Evolutionary conservation across 1,140 invertebrate genomes (phyloP).

Genomic region (Neodiprion pinetum): DNA sequence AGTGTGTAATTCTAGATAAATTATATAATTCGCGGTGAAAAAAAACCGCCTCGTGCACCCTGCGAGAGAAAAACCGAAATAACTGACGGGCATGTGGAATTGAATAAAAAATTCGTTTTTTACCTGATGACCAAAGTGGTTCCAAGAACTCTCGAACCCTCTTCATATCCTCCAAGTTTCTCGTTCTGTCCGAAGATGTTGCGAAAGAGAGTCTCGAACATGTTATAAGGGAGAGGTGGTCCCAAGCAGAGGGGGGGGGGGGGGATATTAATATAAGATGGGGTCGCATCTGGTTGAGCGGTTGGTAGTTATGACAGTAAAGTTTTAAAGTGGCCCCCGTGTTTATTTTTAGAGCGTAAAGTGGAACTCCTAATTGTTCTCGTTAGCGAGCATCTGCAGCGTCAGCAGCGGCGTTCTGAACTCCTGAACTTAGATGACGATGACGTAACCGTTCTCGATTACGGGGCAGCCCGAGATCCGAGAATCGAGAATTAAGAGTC

Average conservation of each 20-base stretch:
- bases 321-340: constrained; percentile 51
- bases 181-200: no score
- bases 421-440: constrained; percentile 54
- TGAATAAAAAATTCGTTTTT: no score
- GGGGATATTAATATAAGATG: constrained; percentile 31
- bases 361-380: constrained; percentile 62
- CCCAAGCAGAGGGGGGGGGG: constrained; percentile 9
- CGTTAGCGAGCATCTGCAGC: constrained; percentile 58
- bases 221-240: not conserved
- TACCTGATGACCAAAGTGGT: not conserved
- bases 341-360: constrained; percentile 60
- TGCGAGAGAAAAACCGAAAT: no score
- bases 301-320: constrained; percentile 52
- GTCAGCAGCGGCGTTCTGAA: constrained; percentile 41
- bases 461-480: constrained; percentile 38
- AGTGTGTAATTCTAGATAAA: no score
- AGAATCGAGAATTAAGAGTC: not conserved
- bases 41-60: no score
- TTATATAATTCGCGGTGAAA: no score
- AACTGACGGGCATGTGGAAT: no score
- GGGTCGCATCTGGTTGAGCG: constrained; percentile 30
- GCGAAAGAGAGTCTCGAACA: no score
- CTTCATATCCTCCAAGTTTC: no score
- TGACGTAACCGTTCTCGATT: constrained; percentile 23
- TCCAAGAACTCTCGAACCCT: no score